Evolutionary conservation across 2,797 vertebrate species (phyloP), one percentile per base, ranked within the genome.

Genomic region (Mus spretus): DNA sequence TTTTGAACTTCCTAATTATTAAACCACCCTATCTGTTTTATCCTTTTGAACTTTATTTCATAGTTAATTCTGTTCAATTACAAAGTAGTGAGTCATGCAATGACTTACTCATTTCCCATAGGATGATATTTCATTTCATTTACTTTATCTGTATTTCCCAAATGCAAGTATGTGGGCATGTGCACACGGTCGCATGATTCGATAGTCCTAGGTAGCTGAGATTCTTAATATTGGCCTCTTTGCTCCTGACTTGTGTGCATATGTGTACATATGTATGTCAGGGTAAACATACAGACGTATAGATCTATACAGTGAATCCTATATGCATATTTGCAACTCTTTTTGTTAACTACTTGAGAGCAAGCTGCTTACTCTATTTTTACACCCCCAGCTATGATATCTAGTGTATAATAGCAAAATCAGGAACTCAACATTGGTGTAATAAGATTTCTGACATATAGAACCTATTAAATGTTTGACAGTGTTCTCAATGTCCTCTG

Each of bases 1-100:
- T 79, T 94, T 92, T 50, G 22, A 74, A 67, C 89, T 90, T 80
- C 9, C 24, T 63, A 79, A 57, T 77, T 67, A 57, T 86, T 90
- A 83, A 93, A 24, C 6, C 20, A 19, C 57, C 9, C 72, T 89
- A 2, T 96, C 31, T 91, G 67, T 84, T 63, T 75, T 87, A 67
- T 90, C 78, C 14, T 63, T 90, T 50, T 37, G 63, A 85, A 85
- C 14, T 63, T 90, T 83, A 67, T 92, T 70, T 78, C 53, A 59
- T 53, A 86, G 24, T 22, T 90, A 28, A 80, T 80, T 85, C 89
- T 53, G 15, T 53, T 82, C 74, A 44, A 20, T 57, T 85, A 70
- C 65, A 67, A 86, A 59, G 1, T 74, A 1, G n/a, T 70, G 50
- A 91, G 50, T 47, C 87, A 15, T 88, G n/a, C 22, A 78, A 31